phyloP scores from a whole-genome alignment of 2,113 vertebrate species.

The Chiloscyllium plagiosum region DNA sequence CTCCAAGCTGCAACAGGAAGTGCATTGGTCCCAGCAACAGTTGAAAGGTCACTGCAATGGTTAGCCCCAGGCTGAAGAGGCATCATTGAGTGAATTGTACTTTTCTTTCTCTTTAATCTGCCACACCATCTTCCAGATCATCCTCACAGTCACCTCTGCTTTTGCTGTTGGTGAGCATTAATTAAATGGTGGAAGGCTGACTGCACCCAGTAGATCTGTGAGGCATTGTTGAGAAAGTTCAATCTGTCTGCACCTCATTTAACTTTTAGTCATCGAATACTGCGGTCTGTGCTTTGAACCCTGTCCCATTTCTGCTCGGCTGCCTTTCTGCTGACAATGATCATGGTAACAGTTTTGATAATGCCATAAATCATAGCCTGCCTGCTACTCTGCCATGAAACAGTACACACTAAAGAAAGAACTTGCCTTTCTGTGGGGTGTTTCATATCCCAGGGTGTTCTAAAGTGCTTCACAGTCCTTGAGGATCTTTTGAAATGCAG shows the following conservation, averaged over 20 bases:
- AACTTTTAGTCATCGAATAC: not conserved
- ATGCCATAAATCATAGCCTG: constrained; percentile 28
- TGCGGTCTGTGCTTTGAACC: not conserved
- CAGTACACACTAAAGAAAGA: not conserved
- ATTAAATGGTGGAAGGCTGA: not conserved
- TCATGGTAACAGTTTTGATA: constrained; percentile 7
- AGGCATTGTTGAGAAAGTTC: not conserved
- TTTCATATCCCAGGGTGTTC: not conserved
- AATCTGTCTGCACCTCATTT: not conserved
- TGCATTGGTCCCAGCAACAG: not conserved
- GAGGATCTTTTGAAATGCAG: not conserved
- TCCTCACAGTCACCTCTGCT: not conserved
- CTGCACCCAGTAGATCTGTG: not conserved
- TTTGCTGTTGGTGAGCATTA: not conserved
- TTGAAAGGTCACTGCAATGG: not conserved
- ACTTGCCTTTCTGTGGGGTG: not conserved
- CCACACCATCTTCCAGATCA: not conserved
- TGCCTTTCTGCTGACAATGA: constrained; percentile 5
- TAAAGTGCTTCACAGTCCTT: not conserved
- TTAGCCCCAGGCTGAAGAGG: not conserved
- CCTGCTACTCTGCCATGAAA: not conserved
- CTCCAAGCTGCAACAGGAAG: not conserved
- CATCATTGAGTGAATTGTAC: not conserved
- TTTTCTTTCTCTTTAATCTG: not conserved
- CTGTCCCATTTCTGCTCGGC: not conserved